Evolutionary conservation across 2,113 vertebrate species (phyloP).

Genomic region (Picathartes gymnocephalus): DNA sequence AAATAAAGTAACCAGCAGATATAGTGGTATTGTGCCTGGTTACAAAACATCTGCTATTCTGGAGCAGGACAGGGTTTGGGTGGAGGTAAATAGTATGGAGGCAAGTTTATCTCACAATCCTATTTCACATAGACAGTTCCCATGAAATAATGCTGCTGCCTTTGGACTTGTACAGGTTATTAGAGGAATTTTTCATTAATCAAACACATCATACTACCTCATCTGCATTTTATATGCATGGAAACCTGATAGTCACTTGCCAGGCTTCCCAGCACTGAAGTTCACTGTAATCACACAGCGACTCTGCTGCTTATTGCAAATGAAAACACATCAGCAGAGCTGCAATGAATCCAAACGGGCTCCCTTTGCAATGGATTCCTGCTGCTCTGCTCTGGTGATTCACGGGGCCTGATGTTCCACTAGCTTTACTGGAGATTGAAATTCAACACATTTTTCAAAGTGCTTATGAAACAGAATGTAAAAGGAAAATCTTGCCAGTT

Average conservation of each 20-base stretch:
- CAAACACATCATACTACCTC: background rate
- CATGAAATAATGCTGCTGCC: background rate
- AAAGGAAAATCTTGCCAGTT: background rate
- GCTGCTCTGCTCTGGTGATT: constrained; percentile 33
- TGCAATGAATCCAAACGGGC: constrained; percentile 24
- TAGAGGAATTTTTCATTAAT: background rate
- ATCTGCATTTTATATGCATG: background rate
- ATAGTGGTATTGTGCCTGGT: background rate
- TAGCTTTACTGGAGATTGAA: background rate
- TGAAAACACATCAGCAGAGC: constrained; percentile 22
- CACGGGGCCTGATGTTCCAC: background rate
- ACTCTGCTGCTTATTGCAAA: constrained; percentile 22
- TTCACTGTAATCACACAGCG: background rate
- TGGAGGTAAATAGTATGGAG: background rate
- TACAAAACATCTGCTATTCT: background rate
- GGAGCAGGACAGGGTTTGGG: background rate
- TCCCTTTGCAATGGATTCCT: background rate
- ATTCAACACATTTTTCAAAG: constrained; percentile 9
- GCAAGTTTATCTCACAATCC: background rate
- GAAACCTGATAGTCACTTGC: background rate
- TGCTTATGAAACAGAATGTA: background rate
- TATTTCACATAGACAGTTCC: background rate
- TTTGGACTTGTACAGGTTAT: background rate
- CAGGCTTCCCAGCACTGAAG: background rate
- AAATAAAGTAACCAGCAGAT: background rate